Evolutionary conservation across 2,797 vertebrate genomes (phyloP).

Genomic region (Cossypha niveicapilla): DNA sequence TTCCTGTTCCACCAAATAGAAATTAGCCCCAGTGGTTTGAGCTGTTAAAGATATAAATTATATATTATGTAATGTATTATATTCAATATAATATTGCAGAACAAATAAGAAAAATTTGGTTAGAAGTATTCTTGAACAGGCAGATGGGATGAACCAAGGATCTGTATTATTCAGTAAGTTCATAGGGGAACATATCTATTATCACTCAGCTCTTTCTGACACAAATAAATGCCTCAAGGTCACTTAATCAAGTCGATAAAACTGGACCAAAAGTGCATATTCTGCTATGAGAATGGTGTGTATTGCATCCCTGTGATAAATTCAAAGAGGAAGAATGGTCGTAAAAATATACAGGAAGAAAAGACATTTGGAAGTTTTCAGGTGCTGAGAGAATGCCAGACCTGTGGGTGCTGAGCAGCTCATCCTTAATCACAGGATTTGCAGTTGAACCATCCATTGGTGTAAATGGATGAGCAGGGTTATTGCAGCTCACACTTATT

Average conservation of each 20-base stretch:
- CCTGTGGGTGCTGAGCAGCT: background rate
- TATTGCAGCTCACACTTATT: background rate
- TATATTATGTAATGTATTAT: background rate
- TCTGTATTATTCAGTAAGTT: background rate
- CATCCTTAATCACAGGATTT: background rate
- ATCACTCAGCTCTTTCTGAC: background rate
- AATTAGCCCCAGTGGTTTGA: background rate
- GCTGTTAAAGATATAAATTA: background rate
- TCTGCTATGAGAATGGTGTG: background rate
- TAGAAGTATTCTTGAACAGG: background rate
- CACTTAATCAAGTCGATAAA: background rate
- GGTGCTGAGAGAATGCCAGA: background rate
- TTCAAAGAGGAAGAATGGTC: background rate
- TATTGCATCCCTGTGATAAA: background rate
- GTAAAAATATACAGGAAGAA: background rate
- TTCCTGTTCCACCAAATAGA: background rate
- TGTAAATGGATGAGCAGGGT: background rate
- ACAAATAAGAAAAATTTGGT: background rate
- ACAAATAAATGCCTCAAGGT: background rate
- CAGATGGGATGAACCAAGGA: background rate
- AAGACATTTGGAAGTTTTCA: background rate
- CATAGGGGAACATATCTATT: background rate
- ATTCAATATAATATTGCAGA: background rate
- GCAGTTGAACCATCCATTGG: background rate
- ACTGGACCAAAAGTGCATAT: accelerated